phyloP scores from a whole-genome alignment of 2,113 vertebrate species.

The Ariopsis seemanni region DNA sequence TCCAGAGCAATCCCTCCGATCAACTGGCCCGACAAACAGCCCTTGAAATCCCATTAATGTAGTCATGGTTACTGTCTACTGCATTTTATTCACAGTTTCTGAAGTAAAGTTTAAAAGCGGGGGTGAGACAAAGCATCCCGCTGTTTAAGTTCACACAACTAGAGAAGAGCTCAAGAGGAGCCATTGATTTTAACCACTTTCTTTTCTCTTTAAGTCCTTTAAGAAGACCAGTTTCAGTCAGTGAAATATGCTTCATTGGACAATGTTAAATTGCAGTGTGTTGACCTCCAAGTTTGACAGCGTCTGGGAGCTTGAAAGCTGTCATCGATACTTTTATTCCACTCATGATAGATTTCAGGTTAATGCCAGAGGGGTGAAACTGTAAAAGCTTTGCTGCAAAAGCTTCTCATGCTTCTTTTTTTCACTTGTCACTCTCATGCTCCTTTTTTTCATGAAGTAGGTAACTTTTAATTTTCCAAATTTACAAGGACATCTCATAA shows the following conservation, averaged over 20 bases:
- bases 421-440: background rate
- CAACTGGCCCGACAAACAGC: conserved; percentile 12
- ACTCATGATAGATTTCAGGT: background rate
- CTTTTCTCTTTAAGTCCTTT: background rate
- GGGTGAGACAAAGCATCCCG: background rate
- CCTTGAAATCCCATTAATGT: conserved; percentile 28
- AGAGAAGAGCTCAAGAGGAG: background rate
- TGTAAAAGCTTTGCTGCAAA: conserved; percentile 19
- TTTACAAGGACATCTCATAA: background rate
- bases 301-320: conserved; percentile 25
- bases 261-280: background rate
- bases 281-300: background rate
- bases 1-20: conserved; percentile 16
- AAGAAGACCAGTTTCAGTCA: conserved; percentile 19
- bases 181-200: conserved; percentile 18
- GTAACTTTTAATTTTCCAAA: background rate
- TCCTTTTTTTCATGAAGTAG: background rate
- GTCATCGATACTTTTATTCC: background rate
- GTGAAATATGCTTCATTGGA: background rate
- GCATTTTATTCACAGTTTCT: conserved; percentile 16
- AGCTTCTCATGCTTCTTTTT: background rate
- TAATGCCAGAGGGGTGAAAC: background rate
- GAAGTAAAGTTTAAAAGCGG: conserved; percentile 9
- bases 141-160: background rate
- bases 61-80: conserved; percentile 35